Conservation (phyloP, 2,113 vertebrate genomes). For the Malurus melanocephalus region DNA sequence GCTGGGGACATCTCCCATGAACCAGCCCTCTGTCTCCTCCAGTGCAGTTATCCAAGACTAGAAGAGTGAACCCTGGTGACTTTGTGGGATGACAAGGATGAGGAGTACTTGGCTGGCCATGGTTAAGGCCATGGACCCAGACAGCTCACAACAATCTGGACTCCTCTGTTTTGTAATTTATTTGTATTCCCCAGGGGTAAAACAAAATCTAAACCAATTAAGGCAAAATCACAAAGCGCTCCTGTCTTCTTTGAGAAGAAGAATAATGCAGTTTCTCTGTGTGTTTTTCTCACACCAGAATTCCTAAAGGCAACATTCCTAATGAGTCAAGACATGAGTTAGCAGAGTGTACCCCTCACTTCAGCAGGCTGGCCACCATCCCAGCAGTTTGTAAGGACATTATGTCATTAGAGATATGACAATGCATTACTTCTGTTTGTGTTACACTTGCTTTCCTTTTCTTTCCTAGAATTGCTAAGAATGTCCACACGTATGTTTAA, state of each 20-base stretch:
- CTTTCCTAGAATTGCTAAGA: not conserved
- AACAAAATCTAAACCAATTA: not conserved
- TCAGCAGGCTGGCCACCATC: not conserved
- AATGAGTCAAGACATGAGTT: not conserved
- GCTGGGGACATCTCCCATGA: not conserved
- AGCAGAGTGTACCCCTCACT: not conserved
- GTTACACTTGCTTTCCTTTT: not conserved
- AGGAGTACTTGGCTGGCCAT: not conserved
- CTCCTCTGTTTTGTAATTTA: not conserved
- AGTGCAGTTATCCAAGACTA: not conserved
- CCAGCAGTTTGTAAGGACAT: not conserved
- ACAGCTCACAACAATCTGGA: not conserved
- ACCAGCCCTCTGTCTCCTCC: not conserved
- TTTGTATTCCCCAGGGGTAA: not conserved
- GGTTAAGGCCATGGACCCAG: not conserved
- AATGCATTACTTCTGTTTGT: not conserved
- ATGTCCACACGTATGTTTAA: not conserved
- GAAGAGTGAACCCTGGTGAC: not conserved
- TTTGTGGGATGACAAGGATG: not conserved
- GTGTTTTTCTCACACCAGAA: not conserved
- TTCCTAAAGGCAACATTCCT: not conserved
- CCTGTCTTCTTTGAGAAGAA: accelerated
- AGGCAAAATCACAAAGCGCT: not conserved
- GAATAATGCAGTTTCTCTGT: not conserved
- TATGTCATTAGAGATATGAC: not conserved